These are phyloP conservation scores for Neoaliturus tenellus DNA, from an alignment of 2,888 invertebrate species.

Conservation along the genomic window DNA sequence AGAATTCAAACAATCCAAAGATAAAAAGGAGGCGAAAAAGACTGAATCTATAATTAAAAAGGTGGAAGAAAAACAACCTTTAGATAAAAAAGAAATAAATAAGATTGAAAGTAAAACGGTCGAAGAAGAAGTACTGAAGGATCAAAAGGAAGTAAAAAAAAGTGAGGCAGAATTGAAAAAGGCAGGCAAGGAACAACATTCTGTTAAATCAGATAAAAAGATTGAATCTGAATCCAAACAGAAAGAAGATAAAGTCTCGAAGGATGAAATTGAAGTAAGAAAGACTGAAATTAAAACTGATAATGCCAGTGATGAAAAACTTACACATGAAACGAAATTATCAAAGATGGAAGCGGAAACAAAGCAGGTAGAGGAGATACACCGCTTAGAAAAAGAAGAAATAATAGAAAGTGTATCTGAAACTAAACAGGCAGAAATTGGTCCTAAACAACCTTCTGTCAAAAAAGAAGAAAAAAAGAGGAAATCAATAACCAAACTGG, in stretches of 20 bases:
- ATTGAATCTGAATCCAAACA: no score
- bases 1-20: no score
- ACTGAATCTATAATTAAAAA: constrained; percentile 23
- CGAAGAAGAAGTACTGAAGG: neutral
- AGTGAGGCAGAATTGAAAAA: no score
- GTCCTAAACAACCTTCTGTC: constrained; percentile 50
- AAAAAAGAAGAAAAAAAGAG: constrained; percentile 52
- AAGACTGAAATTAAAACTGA: neutral
- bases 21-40: no score
- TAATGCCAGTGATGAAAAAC: constrained; percentile 1
- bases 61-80: neutral
- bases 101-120: neutral
- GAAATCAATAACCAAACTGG: constrained; percentile 55
- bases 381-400: no score
- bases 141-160: neutral
- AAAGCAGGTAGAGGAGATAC: neutral
- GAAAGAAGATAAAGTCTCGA: no score
- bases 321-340: no score
- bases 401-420: no score
- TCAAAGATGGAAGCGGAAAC: neutral
- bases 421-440: constrained; percentile 42
- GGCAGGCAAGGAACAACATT: no score
- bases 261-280: neutral
- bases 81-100: neutral
- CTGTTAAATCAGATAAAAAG: no score